phyloP scores from a whole-genome alignment of 2,888 invertebrate genomes.

The Dolichopus griseipennis region DNA sequence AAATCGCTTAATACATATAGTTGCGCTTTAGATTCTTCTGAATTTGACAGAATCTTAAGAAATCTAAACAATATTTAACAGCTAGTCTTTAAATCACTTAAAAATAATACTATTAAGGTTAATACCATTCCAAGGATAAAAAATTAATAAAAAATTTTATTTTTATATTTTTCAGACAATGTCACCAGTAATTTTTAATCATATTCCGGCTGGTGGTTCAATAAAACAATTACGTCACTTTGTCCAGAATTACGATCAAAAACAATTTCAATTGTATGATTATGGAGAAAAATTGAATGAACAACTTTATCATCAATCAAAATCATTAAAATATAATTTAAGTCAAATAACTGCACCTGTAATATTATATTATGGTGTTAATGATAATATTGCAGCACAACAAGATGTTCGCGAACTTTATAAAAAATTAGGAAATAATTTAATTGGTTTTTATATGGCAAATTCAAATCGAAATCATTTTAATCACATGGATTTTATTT shows the following conservation, averaged over 20 bases:
- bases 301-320: slow-evolving; percentile 40
- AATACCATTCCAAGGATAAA: too few relatives aligned
- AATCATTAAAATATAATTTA: slow-evolving; percentile 43
- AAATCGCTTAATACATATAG: too few relatives aligned
- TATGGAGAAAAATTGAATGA: slow-evolving; percentile 41
- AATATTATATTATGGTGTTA: slow-evolving; percentile 43
- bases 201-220: slow-evolving; percentile 49
- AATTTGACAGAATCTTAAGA: too few relatives aligned
- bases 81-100: too few relatives aligned
- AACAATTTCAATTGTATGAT: slow-evolving; percentile 42
- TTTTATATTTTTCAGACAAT: slow-evolving; percentile 47
- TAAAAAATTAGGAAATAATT: slow-evolving; percentile 9
- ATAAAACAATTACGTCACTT: slow-evolving; percentile 46
- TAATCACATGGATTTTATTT: slow-evolving; percentile 18
- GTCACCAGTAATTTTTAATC: slow-evolving; percentile 50
- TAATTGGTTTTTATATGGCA: slow-evolving; percentile 1
- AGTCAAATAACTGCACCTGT: slow-evolving; percentile 40
- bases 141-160: too few relatives aligned
- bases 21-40: too few relatives aligned
- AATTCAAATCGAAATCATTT: slow-evolving; percentile 11
- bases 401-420: slow-evolving; percentile 15
- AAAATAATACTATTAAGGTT: too few relatives aligned
- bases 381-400: slow-evolving; percentile 48
- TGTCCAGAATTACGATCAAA: slow-evolving; percentile 39
- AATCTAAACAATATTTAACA: too few relatives aligned